A percentile compares a stretch with the other conserved stretches of the same genome.
phyloP scores from a whole-genome alignment of 2,797 vertebrate genomes.

The Enteromius unitaeniatus region DNA sequence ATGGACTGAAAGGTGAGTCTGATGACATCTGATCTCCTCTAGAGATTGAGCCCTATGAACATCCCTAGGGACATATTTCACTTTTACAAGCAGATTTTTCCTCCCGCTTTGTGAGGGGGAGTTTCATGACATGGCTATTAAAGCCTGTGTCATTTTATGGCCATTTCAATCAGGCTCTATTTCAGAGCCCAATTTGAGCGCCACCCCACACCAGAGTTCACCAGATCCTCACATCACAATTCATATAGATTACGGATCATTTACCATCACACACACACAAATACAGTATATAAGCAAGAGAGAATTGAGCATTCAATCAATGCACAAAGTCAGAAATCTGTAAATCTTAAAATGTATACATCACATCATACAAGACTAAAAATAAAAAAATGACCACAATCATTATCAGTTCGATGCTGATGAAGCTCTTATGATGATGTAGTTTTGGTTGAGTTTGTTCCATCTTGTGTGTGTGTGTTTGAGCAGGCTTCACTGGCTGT shows the following conservation, averaged over 20 bases:
- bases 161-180: constrained; percentile 41
- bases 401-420: neutral
- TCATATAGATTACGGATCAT: neutral
- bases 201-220: constrained; percentile 16
- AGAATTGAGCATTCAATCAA: constrained; percentile 17
- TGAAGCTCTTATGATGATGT: neutral
- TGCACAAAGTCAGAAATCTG: constrained; percentile 53
- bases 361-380: neutral
- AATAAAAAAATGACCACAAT: neutral
- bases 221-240: neutral
- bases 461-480: constrained; percentile 3
- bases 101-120: constrained; percentile 15
- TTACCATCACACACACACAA: constrained; percentile 20
- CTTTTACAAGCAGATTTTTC: constrained; percentile 39
- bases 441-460: constrained; percentile 15
- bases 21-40: constrained; percentile 31
- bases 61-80: constrained; percentile 34
- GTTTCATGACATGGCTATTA: constrained; percentile 46
- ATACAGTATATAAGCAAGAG: constrained; percentile 34
- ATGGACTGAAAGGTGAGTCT: constrained; percentile 3
- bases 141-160: constrained; percentile 50
- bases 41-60: constrained; percentile 15
- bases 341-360: constrained; percentile 23
- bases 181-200: constrained; percentile 26
- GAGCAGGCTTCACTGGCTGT: neutral